Base-by-base conservation (phyloP, 2,888 invertebrate species). In the Ochropacha duplaris region DNA sequence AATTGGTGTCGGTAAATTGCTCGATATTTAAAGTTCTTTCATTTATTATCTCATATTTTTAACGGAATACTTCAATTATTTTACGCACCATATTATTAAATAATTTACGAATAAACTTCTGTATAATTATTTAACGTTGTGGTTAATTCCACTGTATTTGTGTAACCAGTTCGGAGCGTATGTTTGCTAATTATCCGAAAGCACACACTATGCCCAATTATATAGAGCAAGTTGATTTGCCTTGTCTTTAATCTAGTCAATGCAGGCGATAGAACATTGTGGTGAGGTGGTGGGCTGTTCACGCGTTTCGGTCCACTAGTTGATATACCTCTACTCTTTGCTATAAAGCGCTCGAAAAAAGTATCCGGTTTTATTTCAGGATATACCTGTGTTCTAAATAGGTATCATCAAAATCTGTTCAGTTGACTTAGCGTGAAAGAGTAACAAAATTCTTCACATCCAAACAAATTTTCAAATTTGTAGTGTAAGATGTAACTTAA, bases 231-330 rank as follows among this genome's bases (percentile, higher is more conserved):
- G 16, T 16, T 16, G 39, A 66, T 66, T 66, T 66, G 64, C 57
- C 56, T 64, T 62, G 64, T 62, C 65, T 71, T 65, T 69, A 71
- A 68, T 64, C 68, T 62, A 62, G 68, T 74, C 71, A 68, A 5
- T 65, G 68, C 66, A 67, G 60, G 62, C 69, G 65, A 65, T 71
- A 66, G 59, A 54, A 58, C 62, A 56, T 61, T 64, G 52, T 39
- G 39, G 39, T 16, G 16, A 39, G 39, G 39, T 16, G 16, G 39
- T n/a, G 36, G 0, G n/a, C 16, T 39, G 16, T 39, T 16, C 39
- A 39, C n/a, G 16, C 9, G 39, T 16, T 16, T 39, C 39, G 16
- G 39, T 39, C 39, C 39, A 39, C 39, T 16, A 39, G 16, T 39
- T 6, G 39, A 16, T 39, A 39, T 16, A 39, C 3, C 39, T 14